Conservation (phyloP, 37 sponge, comb jelly and placozoan species). For the Petrosia ficiformis region DNA sequence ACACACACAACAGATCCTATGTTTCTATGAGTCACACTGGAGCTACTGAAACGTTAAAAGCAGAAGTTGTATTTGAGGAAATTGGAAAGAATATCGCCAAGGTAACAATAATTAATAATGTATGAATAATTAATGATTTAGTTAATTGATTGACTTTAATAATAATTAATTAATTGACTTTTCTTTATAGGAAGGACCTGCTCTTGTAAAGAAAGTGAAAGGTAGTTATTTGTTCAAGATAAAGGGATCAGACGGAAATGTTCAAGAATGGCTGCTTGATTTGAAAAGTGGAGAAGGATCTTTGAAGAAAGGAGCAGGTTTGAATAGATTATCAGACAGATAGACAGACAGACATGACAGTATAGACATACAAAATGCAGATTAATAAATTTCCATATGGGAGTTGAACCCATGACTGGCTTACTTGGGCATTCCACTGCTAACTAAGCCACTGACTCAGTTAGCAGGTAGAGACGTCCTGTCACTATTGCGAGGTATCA, state of each 20-base stretch:
- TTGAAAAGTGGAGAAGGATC: slow-evolving; percentile 78
- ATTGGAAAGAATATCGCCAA: too few species aligned
- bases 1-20: too few species aligned
- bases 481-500: too few species aligned
- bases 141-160: too few species aligned
- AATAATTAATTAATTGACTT: too few species aligned
- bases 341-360: not conserved
- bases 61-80: too few species aligned
- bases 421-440: not conserved
- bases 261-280: slow-evolving; percentile 71
- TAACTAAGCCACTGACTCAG: too few species aligned
- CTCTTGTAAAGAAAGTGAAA: slow-evolving; percentile 85
- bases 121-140: too few species aligned
- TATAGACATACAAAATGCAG: not conserved
- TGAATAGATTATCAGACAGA: not conserved
- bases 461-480: too few species aligned
- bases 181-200: slow-evolving; percentile 54
- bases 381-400: not conserved
- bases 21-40: too few species aligned
- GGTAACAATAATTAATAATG: too few species aligned
- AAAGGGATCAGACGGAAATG: slow-evolving; percentile 37
- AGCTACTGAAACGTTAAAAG: too few species aligned
- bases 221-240: slow-evolving; percentile 80
- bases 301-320: slow-evolving; percentile 69
- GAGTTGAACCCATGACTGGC: not conserved